Evolutionary conservation across 2,888 invertebrate genomes (phyloP), one percentile per base, ranked within the genome.

Genomic region (Apotomis betuletana): DNA sequence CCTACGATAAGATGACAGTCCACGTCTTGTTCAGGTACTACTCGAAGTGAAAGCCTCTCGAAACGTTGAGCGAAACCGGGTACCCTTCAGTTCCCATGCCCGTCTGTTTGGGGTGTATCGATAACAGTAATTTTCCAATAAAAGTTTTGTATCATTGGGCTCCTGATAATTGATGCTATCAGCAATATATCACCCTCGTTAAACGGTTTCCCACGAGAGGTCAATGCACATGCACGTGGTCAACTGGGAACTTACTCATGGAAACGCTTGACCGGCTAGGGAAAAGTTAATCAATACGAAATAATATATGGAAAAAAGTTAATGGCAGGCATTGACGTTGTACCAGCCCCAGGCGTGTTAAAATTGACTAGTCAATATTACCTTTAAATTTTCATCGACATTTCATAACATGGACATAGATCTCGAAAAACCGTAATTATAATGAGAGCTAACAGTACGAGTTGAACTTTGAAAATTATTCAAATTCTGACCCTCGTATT

Each of bases 81-180:
- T 4, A 8, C 67, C 62, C 67, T 68, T 61, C 77, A 73, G 75
- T 85, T 86, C 87, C 83, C 86, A 86, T 81, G 79, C 57, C 60
- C 73, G 70, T 77, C 74, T 74, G 72, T 74, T 73, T 77, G 76
- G 75, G 77, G 79, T 81, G 80, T 80, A 78, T 78, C 76, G 79
- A 79, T 79, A 82, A 79, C 82, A 79, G 79, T 85, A 84, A 87
- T 88, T 86, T 84, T 75, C 81, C 84, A 83, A 83, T 84, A 81
- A 41, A 41, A 59, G 67, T 70, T 62, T 67, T 61, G 71, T 68
- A 65, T 70, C 57, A 70, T 54, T 74, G 76, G 70, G 75, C 78
- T 78, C 83, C 87, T 88, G 88, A 89, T 92, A 92, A 89, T 90
- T 88, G 87, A 41, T 84, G 81, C 75, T 88, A 90, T 90, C 87